Conservation (phyloP, 2,797 vertebrate genomes). For the Yasuhikotakia modesta region DNA sequence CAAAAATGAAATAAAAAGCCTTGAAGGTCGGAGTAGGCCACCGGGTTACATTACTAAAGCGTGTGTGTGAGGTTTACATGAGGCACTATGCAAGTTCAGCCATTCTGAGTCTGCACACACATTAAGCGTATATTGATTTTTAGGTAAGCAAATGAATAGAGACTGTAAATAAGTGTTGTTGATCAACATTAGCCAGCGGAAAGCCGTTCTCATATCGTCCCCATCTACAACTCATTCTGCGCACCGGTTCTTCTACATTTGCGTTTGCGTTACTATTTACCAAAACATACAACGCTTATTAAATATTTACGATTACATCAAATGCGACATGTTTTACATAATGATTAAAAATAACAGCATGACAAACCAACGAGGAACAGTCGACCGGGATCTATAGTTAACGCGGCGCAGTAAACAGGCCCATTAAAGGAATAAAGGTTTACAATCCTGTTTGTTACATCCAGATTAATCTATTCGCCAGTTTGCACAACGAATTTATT, state of each 20-base stretch:
- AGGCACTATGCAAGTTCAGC: conserved; percentile 25
- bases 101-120: conserved; percentile 19
- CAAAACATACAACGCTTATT: not conserved
- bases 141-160: conserved; percentile 30
- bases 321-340: not conserved
- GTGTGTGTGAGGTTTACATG: conserved; percentile 21
- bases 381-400: conserved; percentile 25
- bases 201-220: not conserved
- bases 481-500: not conserved
- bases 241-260: not conserved
- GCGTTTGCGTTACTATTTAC: not conserved
- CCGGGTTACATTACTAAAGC: conserved; percentile 25
- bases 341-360: conserved; percentile 13
- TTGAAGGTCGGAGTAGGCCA: conserved; percentile 45
- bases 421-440: conserved; percentile 31
- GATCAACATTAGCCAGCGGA: not conserved
- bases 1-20: not conserved
- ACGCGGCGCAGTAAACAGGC: conserved; percentile 42
- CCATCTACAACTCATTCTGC: conserved; percentile 3
- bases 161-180: conserved; percentile 27
- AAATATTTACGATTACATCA: not conserved
- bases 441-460: not conserved
- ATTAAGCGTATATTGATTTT: conserved; percentile 38
- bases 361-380: conserved; percentile 26
- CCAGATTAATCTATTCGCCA: not conserved